These are phyloP conservation scores for Thinocorus orbignyianus DNA, from an alignment of 2,113 vertebrate species.

Conservation along the genomic window DNA sequence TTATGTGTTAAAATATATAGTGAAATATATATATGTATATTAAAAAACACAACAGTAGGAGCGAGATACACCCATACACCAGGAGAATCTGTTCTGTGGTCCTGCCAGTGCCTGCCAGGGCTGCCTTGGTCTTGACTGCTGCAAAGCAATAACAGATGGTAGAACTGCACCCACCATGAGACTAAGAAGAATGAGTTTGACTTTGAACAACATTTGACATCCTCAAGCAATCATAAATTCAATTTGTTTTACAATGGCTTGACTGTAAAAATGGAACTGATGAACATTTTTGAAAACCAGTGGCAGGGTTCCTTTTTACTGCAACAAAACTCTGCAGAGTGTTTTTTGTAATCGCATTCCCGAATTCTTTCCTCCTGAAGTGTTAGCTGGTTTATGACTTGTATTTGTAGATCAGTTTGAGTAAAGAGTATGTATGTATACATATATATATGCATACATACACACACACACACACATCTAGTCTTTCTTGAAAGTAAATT, in stretches of 20 bases:
- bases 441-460: too few relatives aligned
- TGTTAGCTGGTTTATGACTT: not conserved
- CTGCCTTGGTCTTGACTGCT: not conserved
- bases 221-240: not conserved
- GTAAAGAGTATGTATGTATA: not conserved
- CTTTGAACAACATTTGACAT: not conserved
- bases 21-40: not conserved
- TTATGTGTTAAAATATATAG: not conserved
- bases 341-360: not conserved
- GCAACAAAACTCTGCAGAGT: not conserved
- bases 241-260: not conserved
- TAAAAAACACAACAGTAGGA: not conserved
- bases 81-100: not conserved
- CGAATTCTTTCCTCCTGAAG: not conserved
- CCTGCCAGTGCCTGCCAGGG: not conserved
- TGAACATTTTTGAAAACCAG: not conserved
- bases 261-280: not conserved
- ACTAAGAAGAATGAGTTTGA: not conserved
- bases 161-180: not conserved
- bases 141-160: slow-evolving; percentile 33
- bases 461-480: not conserved
- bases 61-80: not conserved
- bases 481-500: not conserved
- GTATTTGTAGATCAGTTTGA: not conserved
- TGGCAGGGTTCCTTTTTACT: not conserved